phyloP scores from a whole-genome alignment of 2,113 vertebrate species.

The Salvelinus sp. region DNA sequence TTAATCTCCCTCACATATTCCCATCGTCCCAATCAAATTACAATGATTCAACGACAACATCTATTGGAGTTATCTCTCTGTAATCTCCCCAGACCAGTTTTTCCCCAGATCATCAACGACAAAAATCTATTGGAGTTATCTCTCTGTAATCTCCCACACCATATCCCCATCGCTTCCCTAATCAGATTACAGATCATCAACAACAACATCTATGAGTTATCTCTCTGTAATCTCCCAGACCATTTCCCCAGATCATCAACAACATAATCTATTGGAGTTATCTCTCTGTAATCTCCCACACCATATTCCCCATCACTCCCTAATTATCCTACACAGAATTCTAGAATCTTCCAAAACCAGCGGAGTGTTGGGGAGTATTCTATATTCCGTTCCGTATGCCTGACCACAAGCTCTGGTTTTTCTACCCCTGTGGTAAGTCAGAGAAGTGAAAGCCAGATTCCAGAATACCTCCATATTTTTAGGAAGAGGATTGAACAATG shows the following conservation, averaged over 20 bases:
- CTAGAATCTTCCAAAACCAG: background rate
- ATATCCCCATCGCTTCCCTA: background rate
- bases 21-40: too few relatives aligned
- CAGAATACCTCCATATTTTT: background rate
- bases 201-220: background rate
- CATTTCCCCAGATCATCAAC: background rate
- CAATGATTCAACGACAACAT: too few relatives aligned
- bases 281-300: background rate
- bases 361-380: background rate
- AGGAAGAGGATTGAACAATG: background rate
- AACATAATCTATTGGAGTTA: background rate
- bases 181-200: background rate
- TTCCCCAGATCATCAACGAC: background rate
- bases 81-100: background rate
- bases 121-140: background rate
- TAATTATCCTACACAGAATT: background rate
- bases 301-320: too few relatives aligned
- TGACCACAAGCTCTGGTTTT: background rate
- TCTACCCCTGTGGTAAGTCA: background rate
- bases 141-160: background rate
- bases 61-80: background rate
- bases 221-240: background rate
- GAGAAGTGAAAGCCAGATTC: background rate
- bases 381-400: background rate
- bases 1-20: too few relatives aligned